Conservation (phyloP, 2,797 vertebrate genomes). For the Cygnus olor region DNA sequence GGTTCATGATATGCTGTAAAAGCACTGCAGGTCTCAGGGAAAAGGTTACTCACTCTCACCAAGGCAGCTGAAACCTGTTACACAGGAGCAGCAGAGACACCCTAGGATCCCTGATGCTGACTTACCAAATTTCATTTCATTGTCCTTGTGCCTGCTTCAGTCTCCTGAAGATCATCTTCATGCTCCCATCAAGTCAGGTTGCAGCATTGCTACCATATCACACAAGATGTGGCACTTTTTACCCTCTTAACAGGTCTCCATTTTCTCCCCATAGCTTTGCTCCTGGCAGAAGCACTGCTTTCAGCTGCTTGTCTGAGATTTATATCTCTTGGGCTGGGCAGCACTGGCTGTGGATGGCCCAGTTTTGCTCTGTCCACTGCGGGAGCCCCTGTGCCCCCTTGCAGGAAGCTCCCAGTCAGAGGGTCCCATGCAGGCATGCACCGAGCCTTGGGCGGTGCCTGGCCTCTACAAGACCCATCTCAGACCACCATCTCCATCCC, state of each 20-base stretch:
- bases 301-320: neutral
- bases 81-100: neutral
- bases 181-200: neutral
- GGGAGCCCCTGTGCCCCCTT: neutral
- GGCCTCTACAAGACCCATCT: neutral
- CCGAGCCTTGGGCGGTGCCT: rapidly evolving
- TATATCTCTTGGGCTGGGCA: too few species aligned
- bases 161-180: neutral
- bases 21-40: neutral
- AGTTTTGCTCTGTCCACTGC: too few species aligned
- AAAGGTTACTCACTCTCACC: neutral
- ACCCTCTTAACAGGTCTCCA: neutral
- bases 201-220: neutral
- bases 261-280: neutral
- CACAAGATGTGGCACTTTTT: neutral
- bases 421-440: rapidly evolving
- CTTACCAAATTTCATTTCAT: neutral
- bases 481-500: neutral
- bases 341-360: too few species aligned
- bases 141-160: neutral
- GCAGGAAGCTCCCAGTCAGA: neutral
- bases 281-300: neutral
- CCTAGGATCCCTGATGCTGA: neutral
- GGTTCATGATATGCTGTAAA: neutral
- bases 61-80: neutral